Evolutionary conservation across 1,140 invertebrate genomes (phyloP).

Genomic region (Paralvinella palmiformis): DNA sequence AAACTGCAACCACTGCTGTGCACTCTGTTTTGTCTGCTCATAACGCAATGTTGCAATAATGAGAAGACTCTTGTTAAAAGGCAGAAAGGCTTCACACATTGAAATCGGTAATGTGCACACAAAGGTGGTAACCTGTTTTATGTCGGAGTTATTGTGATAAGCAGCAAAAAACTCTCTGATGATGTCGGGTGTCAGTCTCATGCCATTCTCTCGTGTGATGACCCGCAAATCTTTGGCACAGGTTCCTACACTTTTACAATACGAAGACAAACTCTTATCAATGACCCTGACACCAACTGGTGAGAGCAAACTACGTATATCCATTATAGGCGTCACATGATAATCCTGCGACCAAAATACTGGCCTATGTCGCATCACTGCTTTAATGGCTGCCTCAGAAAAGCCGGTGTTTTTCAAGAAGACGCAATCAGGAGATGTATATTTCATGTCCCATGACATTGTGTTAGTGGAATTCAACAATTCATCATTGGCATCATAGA

Average conservation of each 20-base stretch:
- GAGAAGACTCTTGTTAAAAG: slow-evolving; percentile 19
- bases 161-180: slow-evolving; percentile 19
- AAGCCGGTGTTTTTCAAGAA: slow-evolving; percentile 22
- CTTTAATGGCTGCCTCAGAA: slow-evolving; percentile 9
- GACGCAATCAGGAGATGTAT: slow-evolving; percentile 12
- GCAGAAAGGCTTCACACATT: slow-evolving; percentile 19
- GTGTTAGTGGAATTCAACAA: background rate
- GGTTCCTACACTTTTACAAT: slow-evolving; percentile 16
- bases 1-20: slow-evolving; percentile 18
- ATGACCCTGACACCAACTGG: slow-evolving; percentile 20
- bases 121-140: slow-evolving; percentile 19
- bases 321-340: slow-evolving; percentile 21
- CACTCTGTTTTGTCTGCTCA: slow-evolving; percentile 16
- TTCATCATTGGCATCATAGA: slow-evolving; percentile 20
- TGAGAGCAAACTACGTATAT: slow-evolving; percentile 16
- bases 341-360: slow-evolving; percentile 23
- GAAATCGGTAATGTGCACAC: slow-evolving; percentile 24
- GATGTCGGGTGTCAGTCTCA: slow-evolving; percentile 13
- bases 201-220: slow-evolving; percentile 20
- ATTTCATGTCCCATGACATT: slow-evolving; percentile 11
- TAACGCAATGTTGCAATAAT: slow-evolving; percentile 18
- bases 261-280: slow-evolving; percentile 21
- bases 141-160: slow-evolving; percentile 18
- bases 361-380: slow-evolving; percentile 14
- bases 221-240: slow-evolving; percentile 20